Evolutionary conservation across 2,797 vertebrate genomes (phyloP).

Genomic region (Pipistrellus nathusii): DNA sequence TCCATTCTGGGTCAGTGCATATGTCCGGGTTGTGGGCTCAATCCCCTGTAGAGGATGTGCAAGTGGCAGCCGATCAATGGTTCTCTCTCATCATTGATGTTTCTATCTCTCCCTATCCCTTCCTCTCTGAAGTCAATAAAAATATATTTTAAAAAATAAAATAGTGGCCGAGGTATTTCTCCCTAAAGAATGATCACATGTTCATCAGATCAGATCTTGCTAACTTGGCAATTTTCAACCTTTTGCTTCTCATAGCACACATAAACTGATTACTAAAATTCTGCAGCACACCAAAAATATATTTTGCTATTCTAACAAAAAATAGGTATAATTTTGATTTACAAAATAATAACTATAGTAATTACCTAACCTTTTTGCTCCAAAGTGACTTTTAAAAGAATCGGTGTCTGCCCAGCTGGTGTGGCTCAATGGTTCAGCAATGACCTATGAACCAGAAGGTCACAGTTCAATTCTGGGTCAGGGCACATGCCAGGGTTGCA

Average conservation of each 20-base stretch:
- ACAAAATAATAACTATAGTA: neutral
- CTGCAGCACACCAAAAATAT: neutral
- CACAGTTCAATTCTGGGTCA: no score
- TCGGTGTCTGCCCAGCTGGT: neutral
- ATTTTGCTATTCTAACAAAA: neutral
- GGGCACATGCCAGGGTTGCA: no score
- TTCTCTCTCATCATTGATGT: no score
- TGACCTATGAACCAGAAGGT: no score
- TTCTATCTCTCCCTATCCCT: no score
- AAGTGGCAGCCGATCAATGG: no score
- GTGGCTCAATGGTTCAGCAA: no score
- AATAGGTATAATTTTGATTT: neutral
- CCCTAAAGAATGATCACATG: neutral
- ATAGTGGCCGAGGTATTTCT: neutral
- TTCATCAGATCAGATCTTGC: constrained; percentile 23
- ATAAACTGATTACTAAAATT: neutral
- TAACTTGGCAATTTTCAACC: neutral
- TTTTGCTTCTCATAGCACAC: neutral
- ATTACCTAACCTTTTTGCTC: neutral
- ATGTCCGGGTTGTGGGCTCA: no score
- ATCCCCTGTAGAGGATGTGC: no score
- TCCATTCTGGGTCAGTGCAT: no score
- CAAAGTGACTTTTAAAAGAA: neutral
- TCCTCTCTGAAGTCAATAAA: no score
- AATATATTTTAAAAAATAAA: neutral